Base-by-base conservation (phyloP, 2,797 vertebrate species). In the Takifugu rubripes region DNA sequence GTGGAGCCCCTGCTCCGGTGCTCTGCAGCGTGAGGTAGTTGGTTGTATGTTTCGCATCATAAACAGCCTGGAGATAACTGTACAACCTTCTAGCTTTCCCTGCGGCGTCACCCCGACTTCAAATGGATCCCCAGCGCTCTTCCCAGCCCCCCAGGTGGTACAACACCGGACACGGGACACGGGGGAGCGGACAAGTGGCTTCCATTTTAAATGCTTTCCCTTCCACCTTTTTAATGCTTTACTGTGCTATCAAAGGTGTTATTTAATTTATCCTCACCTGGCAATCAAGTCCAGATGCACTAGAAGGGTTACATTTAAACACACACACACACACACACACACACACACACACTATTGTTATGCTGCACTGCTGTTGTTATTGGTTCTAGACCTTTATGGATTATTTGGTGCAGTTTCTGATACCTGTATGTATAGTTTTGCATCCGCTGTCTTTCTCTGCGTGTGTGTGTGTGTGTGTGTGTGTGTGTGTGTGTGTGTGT, bases 1-100 rank as follows among this genome's bases (percentile, higher is more conserved):
- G 61, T 53, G 26, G 26, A 60, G 80, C 80, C 82, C 79, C 72
- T 45, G 55, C 59, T 73, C 72, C 56, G 15, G 89, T 87, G 88
- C 90, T 81, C 88, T 92, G 92, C 93, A 82, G 90, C 82, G 84
- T 94, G 93, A 94, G 93, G 93, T 94, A 94, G 93, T 94, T 94
- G 93, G 93, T 95, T 94, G 93, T 91, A 91, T 91, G 89, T 91
- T 90, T 90, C 85, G 87, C 83, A 89, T 89, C 82, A 88, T 89
- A 90, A 90, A 85, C 81, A 88, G 85, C 87, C 80, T 77, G 90
- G 90, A 90, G 90, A 90, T 91, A 90, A 91, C 90, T 88, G 88
- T 91, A 91, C 90, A 91, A 88, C 90, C 88, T 90, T 91, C 90
- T 91, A 91, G 90, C 90, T 94, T 94, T 94, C 93, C 93, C 85